Evolutionary conservation across 2,888 invertebrate species (phyloP), one percentile per base, ranked within the genome.

Genomic region (Pterostichus niger): DNA sequence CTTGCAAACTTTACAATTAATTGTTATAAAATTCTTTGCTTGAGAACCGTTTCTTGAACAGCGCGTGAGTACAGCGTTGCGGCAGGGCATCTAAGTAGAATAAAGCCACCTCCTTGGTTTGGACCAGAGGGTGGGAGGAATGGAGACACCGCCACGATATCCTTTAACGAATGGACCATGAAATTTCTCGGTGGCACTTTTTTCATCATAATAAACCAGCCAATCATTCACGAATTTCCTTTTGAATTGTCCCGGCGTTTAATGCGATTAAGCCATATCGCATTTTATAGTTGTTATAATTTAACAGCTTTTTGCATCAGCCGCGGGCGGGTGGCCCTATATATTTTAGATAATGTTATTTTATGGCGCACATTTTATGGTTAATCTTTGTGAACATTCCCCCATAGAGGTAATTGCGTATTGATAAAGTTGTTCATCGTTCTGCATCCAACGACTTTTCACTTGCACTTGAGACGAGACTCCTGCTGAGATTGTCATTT

Each of bases 341-440:
- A 82, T 82, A 82, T 82, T 82, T 82, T 82, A 82, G 82, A 82
- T 82, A 82, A 82, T 82, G 82, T 82, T 75, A 82, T 82, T 82
- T 82, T 82, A 82, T 17, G 82, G 75, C 71, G 59, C 54, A 15
- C 75, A 46, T 82, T 82, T 82, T 82, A 82, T 82, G 82, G 82
- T 82, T 82, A 82, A 82, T 82, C 82, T 82, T 75, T 73, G 81
- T 68, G 81, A 81, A 81, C 81, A 81, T 54, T 81, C 81, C 73
- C 82, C 82, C 40, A 49, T 80, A 40, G 80, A 59, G 46, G 75
- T 82, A 82, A 82, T 82, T 82, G 82, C 82, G 44, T 82, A 82
- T 82, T 82, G 82, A 82, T 82, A 75, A 75, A 82, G 73, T 54
- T 75, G 82, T 75, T 71, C 40, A 56, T 52, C 75, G 17, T 71